Evolutionary conservation across 2,797 vertebrate species (phyloP).

Genomic region (Lagodon rhomboides): DNA sequence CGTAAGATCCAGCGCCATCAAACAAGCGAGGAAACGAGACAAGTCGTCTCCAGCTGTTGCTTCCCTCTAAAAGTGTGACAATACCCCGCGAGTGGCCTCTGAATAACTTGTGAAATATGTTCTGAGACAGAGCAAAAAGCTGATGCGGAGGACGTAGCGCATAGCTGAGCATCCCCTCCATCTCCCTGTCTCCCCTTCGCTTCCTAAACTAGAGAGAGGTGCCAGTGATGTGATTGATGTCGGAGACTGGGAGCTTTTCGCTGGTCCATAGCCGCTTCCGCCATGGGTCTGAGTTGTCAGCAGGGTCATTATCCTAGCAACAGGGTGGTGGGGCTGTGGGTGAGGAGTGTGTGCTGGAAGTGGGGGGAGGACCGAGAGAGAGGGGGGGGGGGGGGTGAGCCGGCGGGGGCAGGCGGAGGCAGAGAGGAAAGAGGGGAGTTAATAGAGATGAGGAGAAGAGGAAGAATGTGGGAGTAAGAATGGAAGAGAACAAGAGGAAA

Average conservation of each 20-base stretch:
- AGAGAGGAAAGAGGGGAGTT: conserved; percentile 30
- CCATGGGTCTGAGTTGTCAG: conserved; percentile 77
- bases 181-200: conserved; percentile 42
- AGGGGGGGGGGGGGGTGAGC: conserved; percentile 20
- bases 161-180: conserved; percentile 70
- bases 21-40: conserved; percentile 27
- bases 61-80: conserved; percentile 5
- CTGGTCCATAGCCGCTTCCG: conserved; percentile 77
- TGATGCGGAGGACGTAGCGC: conserved; percentile 48
- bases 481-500: conserved; percentile 40
- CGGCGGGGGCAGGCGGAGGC: conserved; percentile 35
- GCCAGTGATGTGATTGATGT: conserved; percentile 83
- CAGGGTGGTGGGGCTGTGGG: conserved; percentile 58
- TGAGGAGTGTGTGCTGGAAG: conserved; percentile 67
- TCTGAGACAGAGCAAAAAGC: conserved; percentile 12
- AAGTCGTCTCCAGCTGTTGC: conserved; percentile 32
- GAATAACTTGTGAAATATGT: conserved; percentile 29
- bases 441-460: conserved; percentile 32
- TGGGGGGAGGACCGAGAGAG: conserved; percentile 23
- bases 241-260: conserved; percentile 73
- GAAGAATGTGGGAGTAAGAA: conserved; percentile 41
- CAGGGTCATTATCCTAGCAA: conserved; percentile 78
- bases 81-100: not conserved
- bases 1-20: conserved; percentile 47
- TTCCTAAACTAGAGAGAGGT: conserved; percentile 62